Conservation (phyloP, 1,140 invertebrate species). For the Drosophila nasuta region DNA sequence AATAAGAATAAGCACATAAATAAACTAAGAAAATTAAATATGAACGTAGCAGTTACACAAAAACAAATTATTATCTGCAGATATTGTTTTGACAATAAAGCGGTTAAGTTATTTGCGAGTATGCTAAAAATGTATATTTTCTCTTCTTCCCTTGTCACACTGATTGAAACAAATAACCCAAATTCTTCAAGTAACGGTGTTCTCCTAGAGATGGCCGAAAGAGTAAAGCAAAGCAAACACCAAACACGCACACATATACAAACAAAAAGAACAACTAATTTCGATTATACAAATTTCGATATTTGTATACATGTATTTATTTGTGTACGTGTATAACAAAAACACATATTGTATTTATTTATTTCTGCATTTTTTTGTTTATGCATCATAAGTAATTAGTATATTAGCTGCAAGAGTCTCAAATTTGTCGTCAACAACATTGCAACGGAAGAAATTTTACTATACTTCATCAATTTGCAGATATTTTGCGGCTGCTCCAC, state of each 20-base stretch:
- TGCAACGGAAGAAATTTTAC: neutral
- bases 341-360: neutral
- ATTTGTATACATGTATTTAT: neutral
- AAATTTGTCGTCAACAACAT: slow-evolving; percentile 19
- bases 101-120: neutral
- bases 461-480: slow-evolving; percentile 32
- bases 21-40: neutral
- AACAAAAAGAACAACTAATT: neutral
- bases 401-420: neutral
- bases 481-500: slow-evolving; percentile 38
- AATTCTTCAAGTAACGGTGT: no score
- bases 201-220: no score
- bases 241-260: neutral
- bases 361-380: neutral
- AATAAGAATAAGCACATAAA: neutral
- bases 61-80: neutral
- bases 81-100: neutral
- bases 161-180: no score
- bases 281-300: neutral
- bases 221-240: no score
- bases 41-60: neutral
- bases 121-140: neutral
- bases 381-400: neutral
- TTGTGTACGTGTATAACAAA: neutral
- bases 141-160: no score